Evolutionary conservation across 53 echinoderm and acorn worm species (phyloP).

Genomic region (Crossaster papposus): DNA sequence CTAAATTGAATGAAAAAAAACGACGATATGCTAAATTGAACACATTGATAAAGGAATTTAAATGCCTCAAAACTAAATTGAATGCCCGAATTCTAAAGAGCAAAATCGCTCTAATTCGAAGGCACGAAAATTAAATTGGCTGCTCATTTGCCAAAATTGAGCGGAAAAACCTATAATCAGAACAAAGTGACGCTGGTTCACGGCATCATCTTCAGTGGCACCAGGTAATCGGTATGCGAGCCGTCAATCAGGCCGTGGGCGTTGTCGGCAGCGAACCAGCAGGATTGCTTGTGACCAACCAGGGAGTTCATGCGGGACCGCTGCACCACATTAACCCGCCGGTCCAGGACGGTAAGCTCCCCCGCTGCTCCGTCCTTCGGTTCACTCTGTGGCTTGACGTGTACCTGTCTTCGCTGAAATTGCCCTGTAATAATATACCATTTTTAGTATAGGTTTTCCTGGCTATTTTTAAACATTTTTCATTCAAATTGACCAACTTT

Average conservation of each 20-base stretch:
- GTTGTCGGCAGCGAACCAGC: slow-evolving; percentile 64
- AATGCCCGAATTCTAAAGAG: too few species aligned
- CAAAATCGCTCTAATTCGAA: too few species aligned
- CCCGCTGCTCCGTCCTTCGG: slow-evolving; percentile 14
- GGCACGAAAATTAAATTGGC: too few species aligned
- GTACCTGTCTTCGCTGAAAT: slow-evolving; percentile 49
- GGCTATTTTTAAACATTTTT: too few species aligned
- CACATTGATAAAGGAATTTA: too few species aligned
- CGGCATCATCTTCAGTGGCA: slow-evolving; percentile 11
- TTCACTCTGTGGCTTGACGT: neutral
- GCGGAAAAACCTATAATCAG: too few species aligned
- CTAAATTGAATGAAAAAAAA: too few species aligned
- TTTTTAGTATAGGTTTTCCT: too few species aligned
- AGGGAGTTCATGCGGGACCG: slow-evolving; percentile 47
- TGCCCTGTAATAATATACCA: slow-evolving; percentile 27
- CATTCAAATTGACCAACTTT: too few species aligned
- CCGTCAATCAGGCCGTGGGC: slow-evolving; percentile 64
- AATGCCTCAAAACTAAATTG: too few species aligned
- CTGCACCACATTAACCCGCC: slow-evolving; percentile 40
- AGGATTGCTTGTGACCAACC: slow-evolving; percentile 53
- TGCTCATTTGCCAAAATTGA: too few species aligned
- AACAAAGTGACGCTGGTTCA: neutral
- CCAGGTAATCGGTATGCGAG: slow-evolving; percentile 52
- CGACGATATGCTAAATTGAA: too few species aligned
- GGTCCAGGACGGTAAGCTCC: slow-evolving; percentile 23